Evolutionary conservation across 2,113 vertebrate species (phyloP).

Genomic region (Peromyscus maniculatus): DNA sequence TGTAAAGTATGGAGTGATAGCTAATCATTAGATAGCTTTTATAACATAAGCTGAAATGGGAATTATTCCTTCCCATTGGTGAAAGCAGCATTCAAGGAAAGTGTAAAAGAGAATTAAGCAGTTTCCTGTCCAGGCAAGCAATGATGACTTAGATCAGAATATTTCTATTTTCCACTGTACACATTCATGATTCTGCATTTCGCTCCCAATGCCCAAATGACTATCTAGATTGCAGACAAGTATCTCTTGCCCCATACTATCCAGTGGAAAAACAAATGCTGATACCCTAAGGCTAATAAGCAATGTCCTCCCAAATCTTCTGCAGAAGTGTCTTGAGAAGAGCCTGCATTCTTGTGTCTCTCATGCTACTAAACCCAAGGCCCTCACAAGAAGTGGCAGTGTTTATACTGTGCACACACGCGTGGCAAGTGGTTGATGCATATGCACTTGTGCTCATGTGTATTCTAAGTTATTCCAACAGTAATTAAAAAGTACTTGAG

Average conservation of each 20-base stretch:
- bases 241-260: not conserved
- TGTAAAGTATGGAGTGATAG: not conserved
- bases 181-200: not conserved
- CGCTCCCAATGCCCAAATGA: constrained; percentile 1
- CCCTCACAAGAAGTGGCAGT: not conserved
- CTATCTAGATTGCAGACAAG: not conserved
- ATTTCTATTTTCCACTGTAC: not conserved
- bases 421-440: rapidly evolving
- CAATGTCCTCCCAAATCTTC: not conserved
- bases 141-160: not conserved
- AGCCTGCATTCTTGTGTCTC: not conserved
- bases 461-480: not conserved
- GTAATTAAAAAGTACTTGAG: not conserved
- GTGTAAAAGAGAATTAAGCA: not conserved
- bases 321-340: not conserved
- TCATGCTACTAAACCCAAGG: not conserved
- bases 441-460: not conserved
- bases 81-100: not conserved
- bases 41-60: not conserved
- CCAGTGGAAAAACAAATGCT: not conserved
- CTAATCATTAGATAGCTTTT: not conserved
- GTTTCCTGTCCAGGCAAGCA: not conserved
- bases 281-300: not conserved
- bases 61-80: not conserved
- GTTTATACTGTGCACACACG: not conserved